These are phyloP conservation scores for Chrysaora quinquecirrha DNA, from an alignment of 30 jellyfish, hydroid and myxozoan genomes.

Conservation along the genomic window DNA sequence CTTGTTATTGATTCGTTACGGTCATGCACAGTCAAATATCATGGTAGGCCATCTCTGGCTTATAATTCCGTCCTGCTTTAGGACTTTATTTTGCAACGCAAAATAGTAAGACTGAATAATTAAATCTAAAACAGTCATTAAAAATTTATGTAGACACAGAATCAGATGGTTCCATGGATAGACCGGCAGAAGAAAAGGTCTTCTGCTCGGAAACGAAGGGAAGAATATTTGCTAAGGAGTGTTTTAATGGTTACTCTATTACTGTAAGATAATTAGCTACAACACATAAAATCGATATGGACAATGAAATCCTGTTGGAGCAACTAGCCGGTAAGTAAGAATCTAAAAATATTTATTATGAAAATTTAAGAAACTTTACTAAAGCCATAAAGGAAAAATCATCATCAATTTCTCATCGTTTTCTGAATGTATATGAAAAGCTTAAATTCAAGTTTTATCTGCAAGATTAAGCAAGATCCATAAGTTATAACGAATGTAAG, in stretches of 20 bases:
- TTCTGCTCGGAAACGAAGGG: too few relatives aligned
- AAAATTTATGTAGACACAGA: background rate
- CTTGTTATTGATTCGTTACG: too few relatives aligned
- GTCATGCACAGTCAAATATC: too few relatives aligned
- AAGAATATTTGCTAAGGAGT: too few relatives aligned
- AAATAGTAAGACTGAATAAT: background rate
- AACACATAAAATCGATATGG: constrained; percentile 16
- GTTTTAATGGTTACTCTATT: too few relatives aligned
- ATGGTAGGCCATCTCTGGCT: too few relatives aligned
- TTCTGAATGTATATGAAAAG: background rate
- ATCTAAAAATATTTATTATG: background rate
- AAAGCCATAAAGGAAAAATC: background rate
- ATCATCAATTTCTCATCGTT: background rate
- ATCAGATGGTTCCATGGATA: background rate
- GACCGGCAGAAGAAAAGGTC: background rate
- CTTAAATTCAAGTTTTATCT: background rate
- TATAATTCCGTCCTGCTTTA: too few relatives aligned
- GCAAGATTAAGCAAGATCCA: background rate
- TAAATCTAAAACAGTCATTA: background rate
- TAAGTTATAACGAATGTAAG: background rate
- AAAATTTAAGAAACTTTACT: too few relatives aligned
- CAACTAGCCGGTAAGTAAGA: constrained; percentile 38
- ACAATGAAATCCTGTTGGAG: constrained; percentile 47
- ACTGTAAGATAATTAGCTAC: too few relatives aligned
- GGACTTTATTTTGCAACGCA: too few relatives aligned